phyloP scores from a whole-genome alignment of 2,888 invertebrate species.

The Anagyrus pseudococci region DNA sequence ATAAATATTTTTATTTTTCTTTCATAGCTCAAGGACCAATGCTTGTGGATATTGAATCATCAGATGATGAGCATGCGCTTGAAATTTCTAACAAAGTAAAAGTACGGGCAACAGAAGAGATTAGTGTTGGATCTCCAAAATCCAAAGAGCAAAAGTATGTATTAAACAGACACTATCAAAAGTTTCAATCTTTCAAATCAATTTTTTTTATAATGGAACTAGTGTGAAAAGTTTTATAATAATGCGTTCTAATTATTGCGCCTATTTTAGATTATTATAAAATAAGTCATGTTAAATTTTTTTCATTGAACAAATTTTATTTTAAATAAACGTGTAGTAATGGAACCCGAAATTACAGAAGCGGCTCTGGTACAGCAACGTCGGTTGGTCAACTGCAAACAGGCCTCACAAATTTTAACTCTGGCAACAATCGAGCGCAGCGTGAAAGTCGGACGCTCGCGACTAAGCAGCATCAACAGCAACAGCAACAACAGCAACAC shows the following conservation, averaged over 20 bases:
- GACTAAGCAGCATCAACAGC: conserved; percentile 51
- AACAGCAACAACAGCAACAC: conserved; percentile 26
- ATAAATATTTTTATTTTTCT: conserved; percentile 19
- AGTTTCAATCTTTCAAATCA: neutral
- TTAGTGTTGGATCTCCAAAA: conserved; percentile 57
- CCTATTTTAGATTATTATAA: too few species aligned
- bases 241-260: neutral
- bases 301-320: neutral
- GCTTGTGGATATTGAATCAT: conserved; percentile 74
- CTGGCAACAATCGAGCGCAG: conserved; percentile 54
- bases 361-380: conserved; percentile 50
- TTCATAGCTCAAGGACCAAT: conserved; percentile 57
- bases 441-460: conserved; percentile 58
- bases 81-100: conserved; percentile 73
- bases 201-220: neutral
- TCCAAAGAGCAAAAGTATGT: conserved; percentile 60
- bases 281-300: neutral
- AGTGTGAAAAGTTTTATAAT: neutral
- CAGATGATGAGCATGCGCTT: conserved; percentile 83
- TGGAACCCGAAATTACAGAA: conserved; percentile 43
- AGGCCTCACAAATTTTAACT: conserved; percentile 55
- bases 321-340: conserved; percentile 2
- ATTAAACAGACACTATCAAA: neutral
- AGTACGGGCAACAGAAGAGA: conserved; percentile 58
- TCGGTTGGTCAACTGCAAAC: conserved; percentile 54